These are phyloP conservation scores for Antheraea yamamai DNA, from an alignment of 2,888 invertebrate species.

Conservation along the genomic window DNA sequence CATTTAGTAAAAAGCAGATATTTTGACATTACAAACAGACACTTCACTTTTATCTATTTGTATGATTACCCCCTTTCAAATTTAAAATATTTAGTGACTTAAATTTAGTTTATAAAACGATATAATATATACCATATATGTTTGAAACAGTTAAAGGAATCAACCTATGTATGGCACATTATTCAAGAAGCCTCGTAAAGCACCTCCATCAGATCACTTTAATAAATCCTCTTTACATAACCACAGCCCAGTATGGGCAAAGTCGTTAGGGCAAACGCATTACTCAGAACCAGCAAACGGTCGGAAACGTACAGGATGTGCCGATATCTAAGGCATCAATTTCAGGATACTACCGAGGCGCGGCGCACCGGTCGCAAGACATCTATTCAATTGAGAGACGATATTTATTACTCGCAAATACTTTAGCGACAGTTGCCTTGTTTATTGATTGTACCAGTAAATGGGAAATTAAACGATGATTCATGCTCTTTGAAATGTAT, in stretches of 20 bases:
- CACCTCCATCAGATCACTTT: conserved; percentile 19
- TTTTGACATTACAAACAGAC: background rate
- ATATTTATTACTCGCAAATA: conserved; percentile 54
- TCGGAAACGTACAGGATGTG: conserved; percentile 64
- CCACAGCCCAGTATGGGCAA: conserved; percentile 21
- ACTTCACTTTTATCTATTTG: background rate
- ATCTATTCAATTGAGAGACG: conserved; percentile 50
- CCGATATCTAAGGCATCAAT: conserved; percentile 64
- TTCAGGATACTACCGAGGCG: conserved; percentile 38
- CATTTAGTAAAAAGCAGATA: too few relatives aligned
- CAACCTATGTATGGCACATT: background rate
- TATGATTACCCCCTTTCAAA: too few relatives aligned
- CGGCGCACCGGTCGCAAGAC: conserved; percentile 47
- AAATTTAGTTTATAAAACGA: background rate
- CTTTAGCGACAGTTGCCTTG: conserved; percentile 24
- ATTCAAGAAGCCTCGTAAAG: background rate
- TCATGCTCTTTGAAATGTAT: conserved; percentile 16
- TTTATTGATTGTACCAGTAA: conserved; percentile 22
- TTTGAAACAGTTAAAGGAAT: background rate
- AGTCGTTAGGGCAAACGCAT: conserved; percentile 63
- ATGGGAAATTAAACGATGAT: conserved; percentile 24
- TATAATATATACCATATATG: background rate
- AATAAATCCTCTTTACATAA: conserved; percentile 25
- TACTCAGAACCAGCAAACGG: conserved; percentile 49
- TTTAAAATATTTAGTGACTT: background rate